Base-by-base conservation (phyloP, 2,113 vertebrate genomes). In the Nipponia nippon region DNA sequence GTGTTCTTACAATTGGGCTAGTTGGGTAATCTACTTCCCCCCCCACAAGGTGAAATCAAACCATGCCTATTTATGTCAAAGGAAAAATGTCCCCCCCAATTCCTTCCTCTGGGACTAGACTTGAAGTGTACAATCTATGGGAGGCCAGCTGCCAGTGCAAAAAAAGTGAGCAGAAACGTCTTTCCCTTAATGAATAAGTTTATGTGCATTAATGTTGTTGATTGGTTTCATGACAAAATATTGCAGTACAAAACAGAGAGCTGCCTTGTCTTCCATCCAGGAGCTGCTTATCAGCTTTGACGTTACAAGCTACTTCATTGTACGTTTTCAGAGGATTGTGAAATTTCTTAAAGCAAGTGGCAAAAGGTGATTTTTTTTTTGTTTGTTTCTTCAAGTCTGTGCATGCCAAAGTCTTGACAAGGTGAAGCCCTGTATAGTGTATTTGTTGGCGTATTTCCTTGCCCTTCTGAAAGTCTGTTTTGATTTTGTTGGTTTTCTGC, bases 371-470 rank as follows among this genome's bases (percentile, higher is more conserved):
- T 95, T 91, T 89, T 49, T 56, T 69, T 62, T 58, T 69, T 50
- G 20, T 50, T 50, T 97, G 70, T 95, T 97, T 94, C 87, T 90
- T 96, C 87, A 95, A 97, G 93, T 81, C 89, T 89, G 46, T 97
- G 77, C n/a, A 84, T 91, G 94, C 97, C 89, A 93, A 96, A 97
- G 90, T 84, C 92, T 95, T 98, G 98, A 98, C 97, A 97, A 97
- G 97, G 98, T 98, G 97, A 98, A 97, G 93, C 96, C 94, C 90
- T 59, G 56, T 90, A 83, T 93, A 86, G 93, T 65, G 83, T 91
- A 85, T 95, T 91, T 96, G 91, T 94, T 96, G 96, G 97, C 96
- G 96, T 92, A 84, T 97, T 98, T 97, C 92, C 87, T 94, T 98
- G 91, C 90, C 95, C 96, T 97, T 92, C 88, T 96, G 94, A 97